phyloP scores from a whole-genome alignment of 1,140 invertebrate genomes.

The Solenopsis invicta region DNA sequence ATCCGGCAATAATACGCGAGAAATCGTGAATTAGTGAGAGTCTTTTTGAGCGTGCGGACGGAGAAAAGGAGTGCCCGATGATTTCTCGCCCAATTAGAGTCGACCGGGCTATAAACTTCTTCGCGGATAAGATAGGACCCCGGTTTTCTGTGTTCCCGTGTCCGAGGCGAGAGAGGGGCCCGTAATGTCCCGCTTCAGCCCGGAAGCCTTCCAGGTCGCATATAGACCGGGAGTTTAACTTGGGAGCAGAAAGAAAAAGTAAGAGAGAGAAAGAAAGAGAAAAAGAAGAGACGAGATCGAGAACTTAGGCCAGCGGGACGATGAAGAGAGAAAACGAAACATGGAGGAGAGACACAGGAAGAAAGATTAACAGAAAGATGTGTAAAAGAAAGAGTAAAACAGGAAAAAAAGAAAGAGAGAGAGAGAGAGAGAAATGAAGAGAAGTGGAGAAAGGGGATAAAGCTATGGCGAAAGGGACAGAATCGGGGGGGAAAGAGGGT shows the following conservation, averaged over 20 bases:
- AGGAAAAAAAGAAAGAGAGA: neutral
- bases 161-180: conserved; percentile 63
- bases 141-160: conserved; percentile 80
- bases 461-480: conserved; percentile 27
- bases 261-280: neutral
- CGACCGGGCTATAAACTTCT: conserved; percentile 87
- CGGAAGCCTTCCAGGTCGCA: conserved; percentile 82
- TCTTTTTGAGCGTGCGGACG: conserved; percentile 81
- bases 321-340: conserved; percentile 45
- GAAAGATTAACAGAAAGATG: conserved; percentile 32
- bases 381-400: conserved; percentile 1
- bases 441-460: neutral
- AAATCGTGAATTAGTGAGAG: conserved; percentile 84
- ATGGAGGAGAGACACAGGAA: conserved; percentile 16
- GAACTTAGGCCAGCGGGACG: neutral
- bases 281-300: neutral
- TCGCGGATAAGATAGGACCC: conserved; percentile 85
- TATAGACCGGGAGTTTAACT: conserved; percentile 74
- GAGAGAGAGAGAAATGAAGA: neutral
- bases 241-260: conserved; percentile 33
- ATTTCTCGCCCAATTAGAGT: conserved; percentile 87
- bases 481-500: conserved; percentile 65
- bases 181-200: conserved; percentile 80
- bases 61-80: conserved; percentile 86
- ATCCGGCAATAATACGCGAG: conserved; percentile 74